Evolutionary conservation across 2,888 invertebrate species (phyloP), one percentile per base, ranked within the genome.

Genomic region (Biston betularia): DNA sequence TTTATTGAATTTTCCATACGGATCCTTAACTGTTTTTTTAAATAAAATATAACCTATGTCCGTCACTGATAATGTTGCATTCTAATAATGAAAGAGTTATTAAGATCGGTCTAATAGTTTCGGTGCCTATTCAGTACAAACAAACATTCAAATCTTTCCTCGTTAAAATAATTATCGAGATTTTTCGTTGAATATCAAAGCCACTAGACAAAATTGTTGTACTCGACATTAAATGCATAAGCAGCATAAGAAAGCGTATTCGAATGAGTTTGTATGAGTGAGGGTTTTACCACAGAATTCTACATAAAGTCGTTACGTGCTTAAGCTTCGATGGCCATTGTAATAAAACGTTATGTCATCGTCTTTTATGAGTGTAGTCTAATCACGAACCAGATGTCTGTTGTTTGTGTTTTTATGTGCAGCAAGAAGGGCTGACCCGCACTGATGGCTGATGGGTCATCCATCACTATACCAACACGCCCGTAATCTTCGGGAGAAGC

Each of bases 251-350:
- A 66, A 63, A 71, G 72, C 62, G 72, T 69, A 70, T 56, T 61
- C 45, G 45, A 55, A 62, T 58, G 53, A 68, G 61, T 65, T 71
- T 69, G 52, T 67, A 65, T 64, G 68, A 62, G 57, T 69, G 70
- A 67, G 66, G n/a, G 57, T 68, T 71, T 71, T 67, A 65, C 64
- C 68, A 59, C 70, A 62, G 59, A 66, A 57, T 68, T 71, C 70
- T 70, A 64, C 71, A 72, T 73, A 73, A 74, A 69, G 69, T 68
- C 70, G 62, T 73, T 70, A 38, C 8, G 38, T 38, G 71, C 66
- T 74, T 68, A 69, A 68, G 69, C 72, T 69, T 72, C 71, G 69
- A 71, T 67, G 68, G 67, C 54, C 65, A 69, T 73, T 74, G 67
- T 64, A 69, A 56, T 50, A 55, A 64, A 69, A 71, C 66, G 73